These are phyloP conservation scores for Caenorhabditis plicata DNA, from an alignment of 2,888 invertebrate genomes.

Conservation along the genomic window DNA sequence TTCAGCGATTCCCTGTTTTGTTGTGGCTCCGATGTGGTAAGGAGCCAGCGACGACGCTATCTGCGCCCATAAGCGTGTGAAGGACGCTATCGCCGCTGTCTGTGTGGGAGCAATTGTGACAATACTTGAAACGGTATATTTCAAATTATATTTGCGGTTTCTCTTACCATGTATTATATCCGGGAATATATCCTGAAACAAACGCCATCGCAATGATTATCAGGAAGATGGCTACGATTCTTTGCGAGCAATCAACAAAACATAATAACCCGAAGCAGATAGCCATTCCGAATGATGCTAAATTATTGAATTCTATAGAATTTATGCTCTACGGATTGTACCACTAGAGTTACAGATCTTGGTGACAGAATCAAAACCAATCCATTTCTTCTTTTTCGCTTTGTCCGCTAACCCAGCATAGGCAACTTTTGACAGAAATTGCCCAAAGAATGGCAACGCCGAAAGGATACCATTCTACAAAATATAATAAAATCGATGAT, in stretches of 20 bases:
- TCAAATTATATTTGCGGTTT: no score
- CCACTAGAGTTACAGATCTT: conserved; percentile 61
- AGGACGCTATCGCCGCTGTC: conserved; percentile 62
- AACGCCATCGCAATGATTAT: conserved; percentile 59
- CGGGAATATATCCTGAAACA: conserved; percentile 63
- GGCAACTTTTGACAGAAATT: conserved; percentile 58
- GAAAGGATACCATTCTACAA: conserved; percentile 63
- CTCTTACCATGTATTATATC: conserved; percentile 65
- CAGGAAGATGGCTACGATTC: conserved; percentile 49
- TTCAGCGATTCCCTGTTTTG: conserved; percentile 48
- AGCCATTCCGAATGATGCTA: conserved; percentile 61
- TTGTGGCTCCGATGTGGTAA: conserved; percentile 56
- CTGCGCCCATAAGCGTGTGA: conserved; percentile 60
- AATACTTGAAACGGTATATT: no score
- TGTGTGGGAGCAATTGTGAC: conserved; percentile 63
- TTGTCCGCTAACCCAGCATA: conserved; percentile 60
- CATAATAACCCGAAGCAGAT: conserved; percentile 56
- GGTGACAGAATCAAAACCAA: conserved; percentile 44
- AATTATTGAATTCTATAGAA: conserved; percentile 9
- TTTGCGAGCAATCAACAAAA: conserved; percentile 54
- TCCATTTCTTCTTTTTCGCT: conserved; percentile 36
- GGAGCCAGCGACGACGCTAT: conserved; percentile 61
- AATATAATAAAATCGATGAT: neutral
- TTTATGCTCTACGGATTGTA: conserved; percentile 9
- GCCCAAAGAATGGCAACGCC: conserved; percentile 60